These are phyloP conservation scores for Callithrix jacchus DNA, from an alignment of 2,113 vertebrate species.

Conservation along the genomic window DNA sequence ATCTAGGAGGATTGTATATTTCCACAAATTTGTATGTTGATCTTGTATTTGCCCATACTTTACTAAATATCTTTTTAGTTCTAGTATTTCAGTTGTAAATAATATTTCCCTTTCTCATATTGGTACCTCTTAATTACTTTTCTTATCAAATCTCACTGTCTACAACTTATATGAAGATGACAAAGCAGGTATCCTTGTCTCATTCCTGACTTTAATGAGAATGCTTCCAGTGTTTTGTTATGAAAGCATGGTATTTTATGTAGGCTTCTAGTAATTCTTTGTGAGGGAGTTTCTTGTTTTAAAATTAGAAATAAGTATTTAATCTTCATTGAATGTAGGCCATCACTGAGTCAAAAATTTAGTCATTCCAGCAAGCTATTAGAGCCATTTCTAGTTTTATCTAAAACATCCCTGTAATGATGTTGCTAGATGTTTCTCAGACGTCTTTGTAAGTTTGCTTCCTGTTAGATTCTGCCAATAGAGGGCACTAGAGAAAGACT, in stretches of 20 bases:
- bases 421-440: neutral
- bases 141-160: neutral
- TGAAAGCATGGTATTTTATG: neutral
- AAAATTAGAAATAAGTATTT: neutral
- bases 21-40: neutral
- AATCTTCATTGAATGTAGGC: neutral
- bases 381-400: slow-evolving; percentile 31
- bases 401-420: slow-evolving; percentile 3
- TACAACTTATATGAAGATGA: neutral
- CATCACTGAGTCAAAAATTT: neutral
- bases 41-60: neutral
- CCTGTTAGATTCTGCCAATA: neutral
- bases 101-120: neutral
- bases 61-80: neutral
- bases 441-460: neutral
- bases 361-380: slow-evolving; percentile 26
- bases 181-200: neutral
- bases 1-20: too few species aligned
- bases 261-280: neutral
- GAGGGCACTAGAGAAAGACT: neutral
- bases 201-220: neutral
- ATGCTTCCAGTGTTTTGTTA: neutral
- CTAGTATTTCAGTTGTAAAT: neutral
- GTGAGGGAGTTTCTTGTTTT: neutral
- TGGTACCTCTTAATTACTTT: neutral